These are phyloP conservation scores for Chionodraco myersi DNA, from an alignment of 2,113 vertebrate species.

Conservation along the genomic window DNA sequence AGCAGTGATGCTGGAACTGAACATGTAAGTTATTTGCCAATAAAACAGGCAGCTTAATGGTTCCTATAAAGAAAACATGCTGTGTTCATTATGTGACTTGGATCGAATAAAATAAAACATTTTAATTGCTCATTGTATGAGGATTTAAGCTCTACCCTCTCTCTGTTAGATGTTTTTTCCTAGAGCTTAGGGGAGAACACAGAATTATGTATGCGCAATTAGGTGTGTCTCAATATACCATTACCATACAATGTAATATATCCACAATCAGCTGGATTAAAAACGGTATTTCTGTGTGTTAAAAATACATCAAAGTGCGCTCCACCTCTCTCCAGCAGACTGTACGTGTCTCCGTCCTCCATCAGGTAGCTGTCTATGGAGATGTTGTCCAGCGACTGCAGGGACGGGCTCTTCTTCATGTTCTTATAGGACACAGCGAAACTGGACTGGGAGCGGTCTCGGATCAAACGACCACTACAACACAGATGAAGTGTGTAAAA, in stretches of 20 bases:
- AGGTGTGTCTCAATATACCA: too few species aligned
- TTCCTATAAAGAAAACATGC: background rate
- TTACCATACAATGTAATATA: too few species aligned
- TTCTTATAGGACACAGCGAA: slow-evolving; percentile 92
- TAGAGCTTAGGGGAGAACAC: too few species aligned
- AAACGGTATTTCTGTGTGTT: background rate
- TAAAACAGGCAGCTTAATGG: background rate
- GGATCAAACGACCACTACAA: slow-evolving; percentile 89
- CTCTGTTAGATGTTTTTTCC: too few species aligned
- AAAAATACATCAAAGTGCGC: background rate
- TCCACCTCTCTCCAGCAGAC: slow-evolving; percentile 90
- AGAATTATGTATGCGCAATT: too few species aligned
- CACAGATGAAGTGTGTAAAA: background rate
- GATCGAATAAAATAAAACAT: too few species aligned
- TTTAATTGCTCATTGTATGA: too few species aligned
- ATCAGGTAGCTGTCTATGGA: slow-evolving; percentile 94
- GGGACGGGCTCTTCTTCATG: slow-evolving; percentile 94
- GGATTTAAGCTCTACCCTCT: too few species aligned
- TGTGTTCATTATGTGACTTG: background rate
- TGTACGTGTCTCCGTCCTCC: slow-evolving; percentile 92
- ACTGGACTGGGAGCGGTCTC: slow-evolving; percentile 90
- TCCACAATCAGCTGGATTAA: background rate
- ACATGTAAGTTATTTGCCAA: background rate
- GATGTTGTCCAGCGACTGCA: slow-evolving; percentile 93
- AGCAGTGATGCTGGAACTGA: background rate